These are phyloP conservation scores for Microcaecilia unicolor DNA, from an alignment of 2,797 vertebrate genomes.

Conservation along the genomic window DNA sequence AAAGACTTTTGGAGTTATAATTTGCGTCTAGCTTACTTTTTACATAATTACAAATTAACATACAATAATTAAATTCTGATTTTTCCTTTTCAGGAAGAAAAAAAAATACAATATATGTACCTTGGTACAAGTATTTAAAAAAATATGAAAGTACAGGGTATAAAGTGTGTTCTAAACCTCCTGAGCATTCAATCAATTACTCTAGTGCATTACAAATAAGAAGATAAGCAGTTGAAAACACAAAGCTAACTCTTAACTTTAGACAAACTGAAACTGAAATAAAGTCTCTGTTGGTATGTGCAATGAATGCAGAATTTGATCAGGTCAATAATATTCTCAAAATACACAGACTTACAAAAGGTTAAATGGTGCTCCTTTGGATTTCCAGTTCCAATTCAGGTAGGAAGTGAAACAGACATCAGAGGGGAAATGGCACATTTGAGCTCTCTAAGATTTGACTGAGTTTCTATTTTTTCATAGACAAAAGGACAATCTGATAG, in stretches of 20 bases:
- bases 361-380: too few species aligned
- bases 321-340: too few species aligned
- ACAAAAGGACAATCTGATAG: too few species aligned
- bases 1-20: constrained; percentile 75
- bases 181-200: constrained; percentile 51
- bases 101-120: constrained; percentile 44
- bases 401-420: too few species aligned
- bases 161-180: constrained; percentile 35
- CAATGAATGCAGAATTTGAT: too few species aligned
- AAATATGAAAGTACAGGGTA: constrained; percentile 18
- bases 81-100: too few species aligned
- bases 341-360: too few species aligned
- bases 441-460: too few species aligned
- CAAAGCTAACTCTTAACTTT: constrained; percentile 19
- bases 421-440: too few species aligned
- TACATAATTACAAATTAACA: constrained; percentile 71
- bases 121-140: constrained; percentile 20
- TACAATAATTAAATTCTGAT: constrained; percentile 51
- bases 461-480: too few species aligned
- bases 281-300: not conserved
- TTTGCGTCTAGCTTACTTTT: constrained; percentile 60
- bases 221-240: constrained; percentile 44
- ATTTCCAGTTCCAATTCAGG: too few species aligned
- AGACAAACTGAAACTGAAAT: constrained; percentile 26
- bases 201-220: constrained; percentile 58